phyloP scores from a whole-genome alignment of 2,797 vertebrate species.

The Bovichtus diacanthus region DNA sequence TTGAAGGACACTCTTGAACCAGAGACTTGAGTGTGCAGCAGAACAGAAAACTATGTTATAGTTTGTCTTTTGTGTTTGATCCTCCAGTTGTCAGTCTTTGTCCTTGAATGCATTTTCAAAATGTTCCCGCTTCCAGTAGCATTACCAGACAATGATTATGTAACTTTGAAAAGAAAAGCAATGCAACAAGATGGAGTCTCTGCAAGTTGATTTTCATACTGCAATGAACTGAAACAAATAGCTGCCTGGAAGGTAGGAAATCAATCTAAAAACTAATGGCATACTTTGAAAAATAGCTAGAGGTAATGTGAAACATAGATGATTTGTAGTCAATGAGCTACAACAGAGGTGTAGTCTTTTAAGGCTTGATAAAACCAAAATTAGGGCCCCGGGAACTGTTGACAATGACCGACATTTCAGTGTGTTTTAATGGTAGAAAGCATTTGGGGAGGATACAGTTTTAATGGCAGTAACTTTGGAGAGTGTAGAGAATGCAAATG shows the following conservation, averaged over 20 bases:
- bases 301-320: neutral
- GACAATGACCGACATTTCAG: neutral
- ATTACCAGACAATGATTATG: neutral
- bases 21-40: neutral
- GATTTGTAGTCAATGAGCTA: neutral
- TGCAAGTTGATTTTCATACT: neutral
- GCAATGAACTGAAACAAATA: neutral
- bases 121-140: neutral
- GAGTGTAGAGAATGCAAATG: neutral
- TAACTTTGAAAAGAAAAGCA: neutral
- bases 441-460: neutral
- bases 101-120: constrained; percentile 11
- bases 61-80: constrained; percentile 9
- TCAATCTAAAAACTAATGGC: neutral
- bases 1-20: constrained; percentile 32
- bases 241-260: neutral
- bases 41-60: constrained; percentile 4
- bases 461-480: neutral
- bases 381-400: neutral
- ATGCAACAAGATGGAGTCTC: neutral
- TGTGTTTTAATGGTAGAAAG: neutral
- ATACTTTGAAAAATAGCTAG: neutral
- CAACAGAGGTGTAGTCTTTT: neutral
- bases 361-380: neutral
- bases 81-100: neutral